Conservation (phyloP, 2,888 invertebrate species). For the Catocala nupta region DNA sequence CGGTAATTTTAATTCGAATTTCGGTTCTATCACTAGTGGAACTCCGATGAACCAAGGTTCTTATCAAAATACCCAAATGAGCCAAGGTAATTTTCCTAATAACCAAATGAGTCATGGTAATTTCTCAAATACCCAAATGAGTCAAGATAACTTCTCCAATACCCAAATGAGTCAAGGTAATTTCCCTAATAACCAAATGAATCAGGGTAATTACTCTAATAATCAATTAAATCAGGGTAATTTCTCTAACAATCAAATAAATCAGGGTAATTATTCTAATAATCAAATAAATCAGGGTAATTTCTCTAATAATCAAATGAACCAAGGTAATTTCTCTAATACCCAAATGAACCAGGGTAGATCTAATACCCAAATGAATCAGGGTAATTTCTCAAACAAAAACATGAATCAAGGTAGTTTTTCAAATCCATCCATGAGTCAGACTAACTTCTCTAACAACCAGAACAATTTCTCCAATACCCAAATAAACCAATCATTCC, state of each 20-base stretch:
- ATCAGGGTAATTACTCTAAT: conserved; percentile 20
- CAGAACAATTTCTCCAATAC: conserved; percentile 22
- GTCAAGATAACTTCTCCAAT: conserved; percentile 5
- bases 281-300: conserved; percentile 15
- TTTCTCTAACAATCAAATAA: conserved; percentile 16
- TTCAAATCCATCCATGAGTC: conserved; percentile 29
- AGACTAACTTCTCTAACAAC: conserved; percentile 20
- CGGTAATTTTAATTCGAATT: conserved; percentile 25
- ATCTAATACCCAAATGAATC: not conserved
- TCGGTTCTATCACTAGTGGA: conserved; percentile 50
- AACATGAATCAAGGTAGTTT: conserved; percentile 32
- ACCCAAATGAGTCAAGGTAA: conserved; percentile 28
- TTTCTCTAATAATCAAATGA: conserved; percentile 17
- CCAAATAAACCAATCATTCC: conserved; percentile 13
- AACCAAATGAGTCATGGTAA: conserved; percentile 16
- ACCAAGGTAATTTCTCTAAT: conserved; percentile 8
- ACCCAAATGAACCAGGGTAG: not conserved
- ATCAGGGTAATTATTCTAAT: conserved; percentile 29
- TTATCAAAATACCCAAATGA: conserved; percentile 20
- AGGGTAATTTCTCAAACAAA: conserved; percentile 15
- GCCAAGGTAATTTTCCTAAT: conserved; percentile 18
- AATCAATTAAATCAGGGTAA: conserved; percentile 14
- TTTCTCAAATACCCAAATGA: conserved; percentile 14
- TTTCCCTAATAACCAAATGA: conserved; percentile 18
- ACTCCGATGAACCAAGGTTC: conserved; percentile 23